Conservation (phyloP, 1,140 invertebrate species). For the Drosophila arawakana region DNA sequence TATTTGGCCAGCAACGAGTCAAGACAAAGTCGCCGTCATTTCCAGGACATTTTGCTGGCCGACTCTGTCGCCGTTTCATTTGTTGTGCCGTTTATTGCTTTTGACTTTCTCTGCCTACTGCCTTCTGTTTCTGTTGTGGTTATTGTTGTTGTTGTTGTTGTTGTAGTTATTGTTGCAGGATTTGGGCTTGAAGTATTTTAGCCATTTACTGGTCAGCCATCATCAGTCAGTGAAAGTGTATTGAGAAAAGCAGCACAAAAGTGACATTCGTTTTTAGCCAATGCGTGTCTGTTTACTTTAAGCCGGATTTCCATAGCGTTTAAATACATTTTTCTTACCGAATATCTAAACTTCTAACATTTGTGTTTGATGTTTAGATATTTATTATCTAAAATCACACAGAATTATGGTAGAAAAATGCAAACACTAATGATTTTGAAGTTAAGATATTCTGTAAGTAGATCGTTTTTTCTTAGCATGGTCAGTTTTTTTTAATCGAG, state of each 20-base stretch:
- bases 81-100: constrained; percentile 73
- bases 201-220: constrained; percentile 74
- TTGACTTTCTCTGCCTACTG: constrained; percentile 40
- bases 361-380: too few relatives aligned
- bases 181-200: constrained; percentile 74
- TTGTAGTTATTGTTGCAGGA: constrained; percentile 46
- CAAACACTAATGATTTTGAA: too few relatives aligned
- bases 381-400: too few relatives aligned
- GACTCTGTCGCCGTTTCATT: constrained; percentile 60
- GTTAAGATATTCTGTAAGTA: too few relatives aligned
- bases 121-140: constrained; percentile 8
- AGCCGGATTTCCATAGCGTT: constrained; percentile 31
- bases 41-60: constrained; percentile 69
- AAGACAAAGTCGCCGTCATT: constrained; percentile 72
- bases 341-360: too few relatives aligned
- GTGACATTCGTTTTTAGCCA: constrained; percentile 26
- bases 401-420: too few relatives aligned
- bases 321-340: constrained; percentile 4
- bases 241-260: constrained; percentile 3
- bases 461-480: too few relatives aligned
- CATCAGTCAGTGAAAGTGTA: constrained; percentile 47
- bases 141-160: constrained; percentile 13
- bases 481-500: too few relatives aligned
- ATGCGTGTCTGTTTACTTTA: constrained; percentile 19
- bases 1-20: constrained; percentile 44